Percentiles rank a stretch among this genome's conserved stretches.
These are phyloP conservation scores for Phytoseiulus persimilis DNA, from an alignment of 2,888 invertebrate species.

Conservation along the genomic window DNA sequence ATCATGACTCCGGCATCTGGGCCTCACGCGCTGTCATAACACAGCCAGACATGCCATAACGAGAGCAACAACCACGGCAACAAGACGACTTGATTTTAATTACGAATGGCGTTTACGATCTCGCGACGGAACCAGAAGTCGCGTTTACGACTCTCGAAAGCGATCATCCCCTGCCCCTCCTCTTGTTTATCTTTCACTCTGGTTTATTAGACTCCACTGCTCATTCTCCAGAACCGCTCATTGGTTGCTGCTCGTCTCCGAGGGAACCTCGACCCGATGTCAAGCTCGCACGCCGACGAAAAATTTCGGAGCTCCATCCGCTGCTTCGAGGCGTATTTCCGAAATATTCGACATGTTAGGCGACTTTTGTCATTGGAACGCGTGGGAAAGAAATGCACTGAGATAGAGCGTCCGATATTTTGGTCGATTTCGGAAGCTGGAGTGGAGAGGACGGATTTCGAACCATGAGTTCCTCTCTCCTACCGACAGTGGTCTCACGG, in stretches of 20 bases:
- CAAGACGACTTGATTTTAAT: background rate
- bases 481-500: background rate
- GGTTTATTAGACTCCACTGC: background rate
- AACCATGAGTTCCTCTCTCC: background rate
- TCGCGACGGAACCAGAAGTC: background rate
- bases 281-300: background rate
- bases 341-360: no score
- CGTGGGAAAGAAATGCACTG: no score
- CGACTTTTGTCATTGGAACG: no score
- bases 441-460: background rate
- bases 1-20: background rate
- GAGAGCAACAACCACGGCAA: background rate
- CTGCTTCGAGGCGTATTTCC: no score
- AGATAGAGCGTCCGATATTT: no score
- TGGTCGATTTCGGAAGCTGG: no score
- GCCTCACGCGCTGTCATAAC: background rate
- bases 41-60: background rate
- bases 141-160: background rate
- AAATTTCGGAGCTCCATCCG: background rate
- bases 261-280: background rate
- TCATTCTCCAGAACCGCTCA: background rate
- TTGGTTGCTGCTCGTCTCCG: background rate
- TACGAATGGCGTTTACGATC: conserved; percentile 5
- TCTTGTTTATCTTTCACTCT: background rate
- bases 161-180: background rate